These are phyloP conservation scores for Uropsilus gracilis DNA, from an alignment of 2,113 vertebrate genomes.

Conservation along the genomic window DNA sequence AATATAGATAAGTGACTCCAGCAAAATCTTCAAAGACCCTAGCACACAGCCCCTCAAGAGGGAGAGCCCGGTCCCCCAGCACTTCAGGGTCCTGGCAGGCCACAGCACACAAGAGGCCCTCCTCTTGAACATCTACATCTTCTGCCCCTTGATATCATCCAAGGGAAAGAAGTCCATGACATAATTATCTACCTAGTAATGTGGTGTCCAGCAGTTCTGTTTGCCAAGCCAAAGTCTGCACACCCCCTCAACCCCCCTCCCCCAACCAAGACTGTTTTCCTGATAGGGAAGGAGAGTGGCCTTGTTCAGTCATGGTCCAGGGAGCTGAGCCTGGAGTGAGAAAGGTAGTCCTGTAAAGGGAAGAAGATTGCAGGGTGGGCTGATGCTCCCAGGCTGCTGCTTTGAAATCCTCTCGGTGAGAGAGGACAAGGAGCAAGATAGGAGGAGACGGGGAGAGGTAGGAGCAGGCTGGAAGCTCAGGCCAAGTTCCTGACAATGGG, in stretches of 20 bases:
- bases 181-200: not conserved
- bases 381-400: not conserved
- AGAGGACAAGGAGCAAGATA: not conserved
- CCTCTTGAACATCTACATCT: not conserved
- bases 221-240: not conserved
- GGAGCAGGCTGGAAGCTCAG: constrained; percentile 26
- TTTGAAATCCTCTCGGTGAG: not conserved
- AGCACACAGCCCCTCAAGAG: not conserved
- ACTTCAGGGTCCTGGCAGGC: not conserved
- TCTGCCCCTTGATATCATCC: not conserved
- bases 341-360: not conserved
- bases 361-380: not conserved
- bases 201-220: not conserved
- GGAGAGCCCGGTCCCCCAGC: not conserved
- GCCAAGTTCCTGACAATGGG: constrained; percentile 54
- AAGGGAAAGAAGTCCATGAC: not conserved
- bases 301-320: not conserved
- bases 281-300: not conserved
- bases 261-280: not conserved
- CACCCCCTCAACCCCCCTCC: no score
- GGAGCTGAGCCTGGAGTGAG: not conserved
- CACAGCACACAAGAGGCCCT: not conserved
- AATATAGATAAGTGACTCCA: not conserved
- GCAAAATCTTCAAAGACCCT: not conserved
- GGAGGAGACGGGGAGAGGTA: not conserved